Base-by-base conservation (phyloP, 2,888 invertebrate species). In the Cartodere bifasciata region DNA sequence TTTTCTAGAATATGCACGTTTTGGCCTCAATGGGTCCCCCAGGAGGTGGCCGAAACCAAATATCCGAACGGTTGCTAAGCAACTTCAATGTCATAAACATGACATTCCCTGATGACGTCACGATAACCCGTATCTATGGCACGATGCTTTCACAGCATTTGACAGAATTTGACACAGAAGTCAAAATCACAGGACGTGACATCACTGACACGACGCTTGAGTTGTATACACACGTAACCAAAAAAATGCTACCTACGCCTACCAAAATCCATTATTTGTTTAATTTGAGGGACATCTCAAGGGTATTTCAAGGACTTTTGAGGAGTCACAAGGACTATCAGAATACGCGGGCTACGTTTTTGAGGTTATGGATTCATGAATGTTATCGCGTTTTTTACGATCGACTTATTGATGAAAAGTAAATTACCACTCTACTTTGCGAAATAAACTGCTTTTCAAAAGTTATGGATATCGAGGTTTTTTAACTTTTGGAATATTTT, bases 251-350 rank as follows among this genome's bases (percentile, higher is more conserved):
- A 23, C 90, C 91, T 0, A 90, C 88, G 0, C 90, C 90, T 0
- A 70, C 77, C 36, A 91, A 88, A 57, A 85, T 83, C 54, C 90
- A 91, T 59, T 91, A 91, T 47, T 62, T 88, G 20, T 91, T 90
- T 62, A 90, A 88, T 57, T 59, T 91, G 46, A 63, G 88, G 42
- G 90, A 90, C 49, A 86, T 91, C 41, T 87, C 87, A 2, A 84
- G 76, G 64, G 76, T 88, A 21, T 77, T 76, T 46, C 78, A 88
- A 69, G 88, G 88, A 3, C 55, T 91, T 10, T 56, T 91, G 11
- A 65, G 86, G 37, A 75, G 82, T 39, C 73, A 80, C 54, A 76
- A 74, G 35, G 81, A 83, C 42, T 76, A 75, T 48, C 84, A 84
- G 38, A 79, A 76, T 48, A 80, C 78, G 0, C 79, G 72, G 45